Evolutionary conservation across 2,113 vertebrate species (phyloP).

Genomic region (Istiophorus platypterus): DNA sequence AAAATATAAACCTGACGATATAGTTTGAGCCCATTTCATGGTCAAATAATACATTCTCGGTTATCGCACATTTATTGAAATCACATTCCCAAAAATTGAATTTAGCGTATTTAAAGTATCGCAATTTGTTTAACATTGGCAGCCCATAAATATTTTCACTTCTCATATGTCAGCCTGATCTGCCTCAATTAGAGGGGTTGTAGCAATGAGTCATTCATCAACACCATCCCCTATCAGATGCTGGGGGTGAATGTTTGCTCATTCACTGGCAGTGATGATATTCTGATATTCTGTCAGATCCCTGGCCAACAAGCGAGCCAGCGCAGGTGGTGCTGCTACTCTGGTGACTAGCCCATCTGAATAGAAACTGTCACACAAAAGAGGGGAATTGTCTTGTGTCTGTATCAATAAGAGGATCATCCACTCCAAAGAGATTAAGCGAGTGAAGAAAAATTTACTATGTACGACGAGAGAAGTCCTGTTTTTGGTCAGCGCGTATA

Average conservation of each 20-base stretch:
- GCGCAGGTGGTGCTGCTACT: constrained; percentile 68
- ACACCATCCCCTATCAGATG: constrained; percentile 72
- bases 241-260: constrained; percentile 71
- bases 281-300: constrained; percentile 73
- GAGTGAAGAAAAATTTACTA: constrained; percentile 4
- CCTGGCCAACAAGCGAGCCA: constrained; percentile 61
- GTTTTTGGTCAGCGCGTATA: constrained; percentile 28
- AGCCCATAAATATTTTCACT: constrained; percentile 54
- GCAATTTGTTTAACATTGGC: constrained; percentile 47
- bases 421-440: constrained; percentile 47
- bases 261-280: constrained; percentile 62
- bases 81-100: constrained; percentile 4
- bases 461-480: not conserved
- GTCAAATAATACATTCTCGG: not conserved
- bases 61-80: not conserved
- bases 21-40: not conserved
- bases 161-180: constrained; percentile 67
- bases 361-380: constrained; percentile 47
- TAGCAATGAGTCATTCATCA: constrained; percentile 76
- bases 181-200: constrained; percentile 68
- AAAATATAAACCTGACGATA: not conserved
- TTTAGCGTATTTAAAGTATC: not conserved
- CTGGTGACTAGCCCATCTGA: constrained; percentile 51
- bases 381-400: constrained; percentile 46
- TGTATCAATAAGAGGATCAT: constrained; percentile 53